Base-by-base conservation (phyloP, 2,113 vertebrate species). In the Mystacornis crossleyi region DNA sequence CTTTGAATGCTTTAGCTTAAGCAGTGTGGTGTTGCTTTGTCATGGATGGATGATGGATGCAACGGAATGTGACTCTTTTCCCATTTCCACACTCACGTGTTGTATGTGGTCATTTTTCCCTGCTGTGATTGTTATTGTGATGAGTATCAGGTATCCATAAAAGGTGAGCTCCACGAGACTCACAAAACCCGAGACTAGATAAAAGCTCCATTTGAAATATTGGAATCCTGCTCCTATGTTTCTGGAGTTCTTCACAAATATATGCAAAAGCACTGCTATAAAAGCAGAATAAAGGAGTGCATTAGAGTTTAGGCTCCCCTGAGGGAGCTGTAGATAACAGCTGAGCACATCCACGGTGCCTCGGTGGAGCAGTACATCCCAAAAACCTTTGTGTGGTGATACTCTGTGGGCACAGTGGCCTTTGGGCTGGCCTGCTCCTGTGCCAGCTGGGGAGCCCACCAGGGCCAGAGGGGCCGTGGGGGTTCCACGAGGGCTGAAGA, bases 341-440 rank as follows among this genome's bases (percentile, higher is more conserved):
- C 53, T 55, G 12, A 86, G 21, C 34, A 12, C 29, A 38, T 15
- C 1, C 2, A 12, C 1, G 6, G n/a, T 53, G 55, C 36, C 18
- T 14, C 1, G 6, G 36, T 8, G 3, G 1, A 34, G 54, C 50
- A 73, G 85, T 65, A 9, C 14, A 10, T n/a, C 54, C 40, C n/a
- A 6, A 34, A 48, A 58, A 24, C 6, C 1, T 19, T 12, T 4
- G 7, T 19, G 36, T 1, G 6, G 26, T 5, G 69, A 6, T 47
- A 15, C 18, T 8, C 25, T 36, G 40, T 51, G n/a, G 34, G 53
- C 57, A 42, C 53, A 67, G 61, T 33, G 71, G 77, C 48, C 81
- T 83, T 38, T n/a, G 57, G 45, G 21, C 11, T 2, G 9, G 8
- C 8, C n/a, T 67, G 57, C 18, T 62, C 20, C 57, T 66, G 20